These are phyloP conservation scores for Serinus canaria DNA, from an alignment of 2,113 vertebrate species.

Conservation along the genomic window DNA sequence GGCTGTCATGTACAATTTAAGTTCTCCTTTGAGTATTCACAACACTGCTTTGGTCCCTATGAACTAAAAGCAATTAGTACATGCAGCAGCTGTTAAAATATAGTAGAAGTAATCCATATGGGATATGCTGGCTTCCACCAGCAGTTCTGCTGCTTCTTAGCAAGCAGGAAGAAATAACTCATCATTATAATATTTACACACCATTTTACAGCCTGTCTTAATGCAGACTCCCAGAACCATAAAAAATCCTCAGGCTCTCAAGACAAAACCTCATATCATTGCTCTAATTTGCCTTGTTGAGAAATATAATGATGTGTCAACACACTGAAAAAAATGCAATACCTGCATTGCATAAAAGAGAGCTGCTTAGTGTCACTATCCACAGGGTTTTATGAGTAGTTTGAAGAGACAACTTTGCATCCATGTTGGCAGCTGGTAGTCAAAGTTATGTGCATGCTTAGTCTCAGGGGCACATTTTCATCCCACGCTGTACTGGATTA, in stretches of 20 bases:
- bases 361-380: constrained; percentile 41
- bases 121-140: constrained; percentile 1
- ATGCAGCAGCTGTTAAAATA: background rate
- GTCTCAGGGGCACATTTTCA: constrained; percentile 23
- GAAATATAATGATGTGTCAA: constrained; percentile 33
- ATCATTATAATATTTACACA: constrained; percentile 54
- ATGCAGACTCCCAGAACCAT: constrained; percentile 31
- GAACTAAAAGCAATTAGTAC: background rate
- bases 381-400: background rate
- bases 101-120: constrained; percentile 3
- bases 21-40: background rate
- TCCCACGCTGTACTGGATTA: constrained; percentile 35
- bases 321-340: constrained; percentile 12
- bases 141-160: constrained; percentile 9
- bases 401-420: constrained; percentile 16
- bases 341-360: background rate
- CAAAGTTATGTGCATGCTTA: constrained; percentile 34
- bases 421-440: constrained; percentile 23
- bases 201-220: constrained; percentile 41
- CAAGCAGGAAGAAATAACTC: constrained; percentile 54
- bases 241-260: constrained; percentile 24
- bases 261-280: constrained; percentile 25
- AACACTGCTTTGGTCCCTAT: background rate
- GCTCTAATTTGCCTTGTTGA: constrained; percentile 52
- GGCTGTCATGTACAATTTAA: fast-evolving